Evolutionary conservation across 2,113 vertebrate species (phyloP), one percentile per base, ranked within the genome.

Genomic region (Colaptes auratus): DNA sequence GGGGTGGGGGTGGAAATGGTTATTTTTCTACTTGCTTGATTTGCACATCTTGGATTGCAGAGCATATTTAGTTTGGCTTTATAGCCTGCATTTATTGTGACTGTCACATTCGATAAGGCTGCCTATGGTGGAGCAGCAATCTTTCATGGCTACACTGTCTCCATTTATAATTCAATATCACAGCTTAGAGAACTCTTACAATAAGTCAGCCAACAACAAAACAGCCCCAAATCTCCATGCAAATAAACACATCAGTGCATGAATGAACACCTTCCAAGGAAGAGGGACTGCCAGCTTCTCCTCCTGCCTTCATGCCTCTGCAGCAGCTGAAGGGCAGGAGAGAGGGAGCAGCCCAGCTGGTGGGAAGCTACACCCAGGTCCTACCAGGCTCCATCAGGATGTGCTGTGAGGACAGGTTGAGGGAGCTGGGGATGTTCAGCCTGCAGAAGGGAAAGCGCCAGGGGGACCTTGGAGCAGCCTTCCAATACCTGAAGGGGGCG

Each of bases 81-180:
- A 94, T 86, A 93, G 93, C 77, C 21, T 6, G 73, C 95, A 92
- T 97, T 96, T 97, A 94, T 97, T 97, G 95, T 95, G 91, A 88
- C 96, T 97, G 95, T 96, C 96, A 93, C 78, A 96, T 90, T 88
- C n/a, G 50, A 91, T 96, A 96, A 92, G 69, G 82, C 88, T 78
- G 95, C 90, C 95, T 95, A 93, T 95, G 95, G 95, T 88, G 94
- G 92, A 93, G 78, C 82, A 90, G 88, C 86, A 86, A 93, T 97
- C 95, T 92, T 95, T 97, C 94, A 94, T 10, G n/a, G 95, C 86
- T 94, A 91, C 95, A 86, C 82, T 65, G 73, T 93, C 95, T 91
- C 95, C 75, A 95, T 97, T 97, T 96, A 95, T 96, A 95, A 96
- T 92, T 97, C 96, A 93, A 88, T 94, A 97, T 95, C 94, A 85